phyloP scores from a whole-genome alignment of 2,113 vertebrate species.

The Blennius ocellaris region DNA sequence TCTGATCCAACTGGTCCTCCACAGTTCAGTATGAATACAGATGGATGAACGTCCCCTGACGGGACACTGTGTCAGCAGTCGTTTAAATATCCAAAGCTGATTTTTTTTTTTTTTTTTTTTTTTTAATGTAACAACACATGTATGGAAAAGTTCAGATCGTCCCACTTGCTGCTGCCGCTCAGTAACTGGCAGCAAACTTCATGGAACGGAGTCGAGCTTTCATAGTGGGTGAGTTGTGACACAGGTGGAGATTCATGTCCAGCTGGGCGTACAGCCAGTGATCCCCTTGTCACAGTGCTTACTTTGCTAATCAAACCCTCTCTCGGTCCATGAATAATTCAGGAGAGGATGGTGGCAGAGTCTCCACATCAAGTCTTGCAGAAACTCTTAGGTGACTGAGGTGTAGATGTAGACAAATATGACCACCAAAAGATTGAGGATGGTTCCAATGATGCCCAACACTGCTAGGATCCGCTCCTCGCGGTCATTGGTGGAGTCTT shows the following conservation, averaged over 20 bases:
- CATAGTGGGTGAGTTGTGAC: constrained; percentile 9
- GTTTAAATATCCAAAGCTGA: background rate
- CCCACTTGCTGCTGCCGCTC: constrained; percentile 5
- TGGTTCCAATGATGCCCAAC: constrained; percentile 85
- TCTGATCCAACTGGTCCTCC: background rate
- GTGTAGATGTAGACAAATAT: constrained; percentile 91
- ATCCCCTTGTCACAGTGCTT: constrained; percentile 28
- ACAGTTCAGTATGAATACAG: background rate
- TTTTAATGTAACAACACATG: background rate
- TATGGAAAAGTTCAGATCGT: background rate
- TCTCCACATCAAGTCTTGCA: constrained; percentile 1
- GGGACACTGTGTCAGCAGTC: constrained; percentile 7
- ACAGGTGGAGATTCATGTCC: constrained; percentile 42
- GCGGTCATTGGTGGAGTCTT: constrained; percentile 80
- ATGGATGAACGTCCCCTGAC: background rate
- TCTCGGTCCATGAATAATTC: constrained; percentile 31
- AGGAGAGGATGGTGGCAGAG: constrained; percentile 27
- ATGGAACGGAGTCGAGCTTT: constrained; percentile 21
- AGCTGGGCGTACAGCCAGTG: constrained; percentile 22
- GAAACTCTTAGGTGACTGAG: constrained; percentile 76
- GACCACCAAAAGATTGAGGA: constrained; percentile 88
- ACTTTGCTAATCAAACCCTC: constrained; percentile 22
- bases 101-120: background rate
- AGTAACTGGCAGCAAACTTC: constrained; percentile 15
- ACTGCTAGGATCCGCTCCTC: constrained; percentile 84